Evolutionary conservation across 2,797 vertebrate genomes (phyloP), one percentile per base, ranked within the genome.

Genomic region (Fringilla coelebs): DNA sequence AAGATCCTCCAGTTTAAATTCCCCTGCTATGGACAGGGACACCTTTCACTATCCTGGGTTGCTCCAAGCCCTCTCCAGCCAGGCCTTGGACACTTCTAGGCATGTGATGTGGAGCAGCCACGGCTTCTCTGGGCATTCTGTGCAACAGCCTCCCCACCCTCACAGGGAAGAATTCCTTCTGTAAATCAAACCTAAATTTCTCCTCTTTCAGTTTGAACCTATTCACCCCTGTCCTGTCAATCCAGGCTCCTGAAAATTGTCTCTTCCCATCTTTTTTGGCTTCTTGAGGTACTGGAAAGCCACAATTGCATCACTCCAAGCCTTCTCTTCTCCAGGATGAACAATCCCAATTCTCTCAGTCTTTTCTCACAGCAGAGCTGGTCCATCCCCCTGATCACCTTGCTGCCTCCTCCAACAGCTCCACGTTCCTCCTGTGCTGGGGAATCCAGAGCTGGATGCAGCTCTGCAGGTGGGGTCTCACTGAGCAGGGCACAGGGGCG

Each of bases 121-220:
- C 26, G 43, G 3, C 7, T 62, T 17, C 62, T 5, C 55, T 62
- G 55, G 34, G 1, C 0, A 73, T 0, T 4, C 60, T 24, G 2
- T 31, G 13, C 17, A 19, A 14, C 38, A 7, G 7, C 1, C 17
- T 68, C 3, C 1, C 10, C 22, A 68, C 3, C 4, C 41, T 49
- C 48, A 17, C 16, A n/a, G 22, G 13, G 22, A 62, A 20, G 34
- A 48, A 55, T 68, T 38, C 7, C 16, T 55, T 49, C 17, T 17
- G 6, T 8, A 20, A 31, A 43, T 36, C 0, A 0, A 32, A 57
- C 24, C 3, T 16, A 3, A 62, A n/a, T 43, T 75, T 62, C 11
- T 28, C 26, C 8, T 49, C 22, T 36, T 75, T 55, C 19, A 29
- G 1, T 70, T 13, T 17, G 15, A 75, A 55, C 11, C 0, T 22